A percentile compares a stretch with the other conserved stretches of the same genome.
These are phyloP conservation scores for Hippocampus barbouri DNA, from an alignment of 2,113 vertebrate species.

Conservation along the genomic window DNA sequence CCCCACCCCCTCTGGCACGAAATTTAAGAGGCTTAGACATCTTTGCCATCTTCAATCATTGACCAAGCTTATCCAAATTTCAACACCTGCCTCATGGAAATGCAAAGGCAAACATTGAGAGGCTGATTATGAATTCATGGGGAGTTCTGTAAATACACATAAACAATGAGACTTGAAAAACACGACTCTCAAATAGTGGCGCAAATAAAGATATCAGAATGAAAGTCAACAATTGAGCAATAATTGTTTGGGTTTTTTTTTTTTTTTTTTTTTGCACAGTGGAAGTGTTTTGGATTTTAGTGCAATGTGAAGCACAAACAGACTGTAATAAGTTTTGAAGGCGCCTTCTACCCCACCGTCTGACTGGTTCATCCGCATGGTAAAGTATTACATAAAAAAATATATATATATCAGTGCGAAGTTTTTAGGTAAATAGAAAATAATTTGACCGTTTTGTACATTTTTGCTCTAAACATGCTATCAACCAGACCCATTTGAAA, in stretches of 20 bases:
- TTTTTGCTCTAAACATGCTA: too few relatives aligned
- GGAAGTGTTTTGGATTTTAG: background rate
- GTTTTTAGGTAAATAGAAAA: background rate
- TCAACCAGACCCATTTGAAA: too few relatives aligned
- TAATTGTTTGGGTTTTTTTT: conserved; percentile 44
- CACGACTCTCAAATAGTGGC: conserved; percentile 26
- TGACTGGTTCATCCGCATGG: background rate
- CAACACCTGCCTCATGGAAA: conserved; percentile 44
- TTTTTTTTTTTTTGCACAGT: conserved; percentile 26
- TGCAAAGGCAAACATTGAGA: conserved; percentile 22
- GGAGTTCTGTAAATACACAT: conserved; percentile 47
- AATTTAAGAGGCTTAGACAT: conserved; percentile 54
- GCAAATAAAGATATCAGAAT: conserved; percentile 35
- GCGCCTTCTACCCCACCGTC: conserved; percentile 5
- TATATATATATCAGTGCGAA: background rate
- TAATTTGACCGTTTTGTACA: too few relatives aligned
- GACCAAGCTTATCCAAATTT: conserved; percentile 38
- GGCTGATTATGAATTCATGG: conserved; percentile 56
- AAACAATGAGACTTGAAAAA: conserved; percentile 40
- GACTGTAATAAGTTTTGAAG: conserved; percentile 21
- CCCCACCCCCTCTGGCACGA: conserved; percentile 36
- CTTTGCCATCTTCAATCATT: conserved; percentile 40
- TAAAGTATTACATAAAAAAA: background rate
- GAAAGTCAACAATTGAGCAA: conserved; percentile 54
- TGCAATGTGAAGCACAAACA: conserved; percentile 14